These are phyloP conservation scores for Bettongia penicillata DNA, from an alignment of 2,113 vertebrate genomes.

Conservation along the genomic window DNA sequence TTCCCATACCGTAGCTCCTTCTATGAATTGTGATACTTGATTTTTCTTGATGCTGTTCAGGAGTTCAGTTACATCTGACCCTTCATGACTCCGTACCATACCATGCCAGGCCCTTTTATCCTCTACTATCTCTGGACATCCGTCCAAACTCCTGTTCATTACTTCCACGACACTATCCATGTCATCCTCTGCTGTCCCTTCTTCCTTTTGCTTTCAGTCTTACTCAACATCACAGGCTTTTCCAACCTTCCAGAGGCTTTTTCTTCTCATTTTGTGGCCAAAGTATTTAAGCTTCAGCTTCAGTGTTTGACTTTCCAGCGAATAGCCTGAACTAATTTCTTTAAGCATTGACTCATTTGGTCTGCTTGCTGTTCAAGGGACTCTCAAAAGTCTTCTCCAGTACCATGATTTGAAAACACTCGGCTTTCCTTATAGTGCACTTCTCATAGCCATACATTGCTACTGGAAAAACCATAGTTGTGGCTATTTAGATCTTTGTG, in stretches of 20 bases:
- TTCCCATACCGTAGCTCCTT: slow-evolving; percentile 12
- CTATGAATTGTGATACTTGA: neutral
- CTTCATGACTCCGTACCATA: neutral
- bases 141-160: neutral
- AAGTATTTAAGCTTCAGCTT: neutral
- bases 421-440: neutral
- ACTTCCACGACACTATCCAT: neutral
- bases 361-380: neutral
- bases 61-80: neutral
- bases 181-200: neutral
- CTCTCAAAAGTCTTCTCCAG: neutral
- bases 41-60: too few relatives aligned
- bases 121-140: neutral
- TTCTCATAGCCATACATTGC: neutral
- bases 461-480: neutral
- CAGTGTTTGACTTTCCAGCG: neutral
- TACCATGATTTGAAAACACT: neutral
- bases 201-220: neutral
- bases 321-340: neutral
- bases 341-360: neutral
- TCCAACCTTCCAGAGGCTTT: neutral
- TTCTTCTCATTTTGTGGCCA: neutral
- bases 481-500: neutral
- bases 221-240: neutral
- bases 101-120: too few relatives aligned